Evolutionary conservation across 2,888 invertebrate genomes (phyloP), one percentile per base, ranked within the genome.

Genomic region (Ophion costatus): DNA sequence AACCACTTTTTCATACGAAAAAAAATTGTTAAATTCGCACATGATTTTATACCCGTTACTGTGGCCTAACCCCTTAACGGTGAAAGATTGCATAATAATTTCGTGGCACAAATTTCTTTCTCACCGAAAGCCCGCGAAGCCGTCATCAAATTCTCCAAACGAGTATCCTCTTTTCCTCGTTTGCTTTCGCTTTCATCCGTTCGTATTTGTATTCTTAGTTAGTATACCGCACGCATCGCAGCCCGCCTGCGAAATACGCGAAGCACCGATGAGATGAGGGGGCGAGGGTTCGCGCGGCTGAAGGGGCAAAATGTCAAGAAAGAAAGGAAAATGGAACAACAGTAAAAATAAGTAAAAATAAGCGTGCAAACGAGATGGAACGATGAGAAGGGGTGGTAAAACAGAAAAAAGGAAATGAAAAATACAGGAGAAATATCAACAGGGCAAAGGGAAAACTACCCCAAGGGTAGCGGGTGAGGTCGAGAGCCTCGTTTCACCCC

Each of bases 81-180:
- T 14, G 51, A 51, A 14, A 17, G 17, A 17, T 1, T 0, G 14
- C 14, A 3, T 1, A 17, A 17, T 3, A 17, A 51, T 14, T 51
- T 51, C 51, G 14, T 17, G 0, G 17, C 11, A 51, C 11, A 51
- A 51, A 17, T 17, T 51, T 51, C 14, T 51, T 51, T 51, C 17
- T 51, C 51, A 14, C 5, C 80, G 22, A 22, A 82, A 79, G 45
- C 82, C 82, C 74, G 64, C 80, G 89, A 87, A 88, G 88, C 88
- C 89, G 89, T 91, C 91, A 90, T 92, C 91, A 92, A 91, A 92
- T 92, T 92, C 90, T 91, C 92, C 92, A 92, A 92, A 93, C 91
- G 92, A 92, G 91, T 91, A 90, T 92, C 89, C 89, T 78, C 75
- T 63, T 64, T n/a, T 59, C 74, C 70, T 45, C 61, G 45, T 42